A percentile compares a stretch with the other conserved stretches of the same genome.
These are phyloP conservation scores for Eutrigla gurnardus DNA, from an alignment of 2,797 vertebrate genomes.

Conservation along the genomic window DNA sequence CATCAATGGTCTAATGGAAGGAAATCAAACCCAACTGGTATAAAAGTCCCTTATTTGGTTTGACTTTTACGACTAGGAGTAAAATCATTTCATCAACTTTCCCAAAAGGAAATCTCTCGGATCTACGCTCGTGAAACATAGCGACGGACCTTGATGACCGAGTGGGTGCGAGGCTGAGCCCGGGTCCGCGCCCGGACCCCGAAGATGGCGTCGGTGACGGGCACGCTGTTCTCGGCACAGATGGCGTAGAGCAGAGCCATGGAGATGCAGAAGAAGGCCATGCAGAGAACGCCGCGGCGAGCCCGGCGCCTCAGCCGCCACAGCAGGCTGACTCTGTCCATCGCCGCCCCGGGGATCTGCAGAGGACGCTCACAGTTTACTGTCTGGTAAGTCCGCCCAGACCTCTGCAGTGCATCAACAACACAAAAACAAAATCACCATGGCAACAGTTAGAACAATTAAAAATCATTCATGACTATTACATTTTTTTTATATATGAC, in stretches of 20 bases:
- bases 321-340: constrained; percentile 85
- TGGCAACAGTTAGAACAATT: not conserved
- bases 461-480: too few relatives aligned
- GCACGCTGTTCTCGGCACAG: constrained; percentile 87
- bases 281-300: constrained; percentile 82
- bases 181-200: constrained; percentile 84
- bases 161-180: constrained; percentile 81
- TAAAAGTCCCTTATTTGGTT: not conserved
- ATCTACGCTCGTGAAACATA: not conserved
- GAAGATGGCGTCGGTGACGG: constrained; percentile 86
- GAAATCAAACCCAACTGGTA: not conserved
- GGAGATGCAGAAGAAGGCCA: constrained; percentile 83
- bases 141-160: constrained; percentile 76
- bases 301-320: constrained; percentile 85
- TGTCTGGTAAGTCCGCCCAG: too few relatives aligned
- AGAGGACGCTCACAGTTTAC: not conserved
- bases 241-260: constrained; percentile 86
- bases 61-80: not conserved
- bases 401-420: not conserved
- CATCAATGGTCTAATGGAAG: not conserved
- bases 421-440: not conserved
- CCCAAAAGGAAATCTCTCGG: not conserved
- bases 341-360: constrained; percentile 82
- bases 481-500: too few relatives aligned
- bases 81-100: not conserved